These are phyloP conservation scores for Lithophane semibrunnea DNA, from an alignment of 2,888 invertebrate species.

Conservation along the genomic window DNA sequence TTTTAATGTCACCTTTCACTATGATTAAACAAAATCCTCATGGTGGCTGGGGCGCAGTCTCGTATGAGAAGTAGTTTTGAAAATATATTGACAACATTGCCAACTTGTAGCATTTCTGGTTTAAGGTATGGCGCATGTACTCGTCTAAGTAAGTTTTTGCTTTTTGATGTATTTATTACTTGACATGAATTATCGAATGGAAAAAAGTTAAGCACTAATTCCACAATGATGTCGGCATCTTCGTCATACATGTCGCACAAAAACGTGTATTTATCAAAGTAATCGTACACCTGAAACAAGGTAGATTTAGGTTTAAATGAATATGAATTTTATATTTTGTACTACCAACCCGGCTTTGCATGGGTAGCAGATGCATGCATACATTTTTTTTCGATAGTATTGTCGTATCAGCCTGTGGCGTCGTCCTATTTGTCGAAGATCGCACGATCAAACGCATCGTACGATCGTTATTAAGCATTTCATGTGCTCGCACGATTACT, in stretches of 20 bases:
- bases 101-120: conserved; percentile 93
- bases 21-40: conserved; percentile 90
- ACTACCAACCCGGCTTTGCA: too few species aligned
- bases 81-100: conserved; percentile 93
- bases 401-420: too few species aligned
- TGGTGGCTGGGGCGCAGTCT: conserved; percentile 93
- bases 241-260: conserved; percentile 96
- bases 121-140: conserved; percentile 92
- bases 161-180: conserved; percentile 92
- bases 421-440: too few species aligned
- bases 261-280: conserved; percentile 91
- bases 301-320: background rate
- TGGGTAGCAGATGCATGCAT: too few species aligned
- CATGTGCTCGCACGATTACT: too few species aligned
- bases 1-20: conserved; percentile 89
- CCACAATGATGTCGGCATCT: conserved; percentile 92
- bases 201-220: conserved; percentile 94
- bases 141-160: conserved; percentile 91
- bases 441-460: too few species aligned
- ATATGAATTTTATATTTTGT: too few species aligned
- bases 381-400: too few species aligned
- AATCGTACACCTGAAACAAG: conserved; percentile 78
- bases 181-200: conserved; percentile 95
- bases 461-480: too few species aligned
- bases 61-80: conserved; percentile 93